Conservation (phyloP, 2,113 vertebrate species). For the Nibea coibor region DNA sequence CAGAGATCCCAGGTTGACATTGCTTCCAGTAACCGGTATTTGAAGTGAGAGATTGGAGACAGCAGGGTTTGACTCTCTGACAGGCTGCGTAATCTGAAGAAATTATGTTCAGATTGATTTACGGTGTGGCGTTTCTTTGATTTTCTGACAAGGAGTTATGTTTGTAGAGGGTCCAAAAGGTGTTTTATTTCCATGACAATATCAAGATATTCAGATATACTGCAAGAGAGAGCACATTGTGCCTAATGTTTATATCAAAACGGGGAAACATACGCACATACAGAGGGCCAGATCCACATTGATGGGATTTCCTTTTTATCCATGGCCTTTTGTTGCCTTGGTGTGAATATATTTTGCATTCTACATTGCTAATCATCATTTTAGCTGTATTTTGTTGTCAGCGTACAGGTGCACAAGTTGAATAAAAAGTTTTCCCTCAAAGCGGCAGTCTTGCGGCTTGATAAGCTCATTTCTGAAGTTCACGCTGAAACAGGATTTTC, state of each 20-base stretch:
- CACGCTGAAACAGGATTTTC: conserved; percentile 35
- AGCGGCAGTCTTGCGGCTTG: conserved; percentile 7
- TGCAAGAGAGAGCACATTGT: neutral
- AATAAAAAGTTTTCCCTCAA: neutral
- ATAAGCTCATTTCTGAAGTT: conserved; percentile 33
- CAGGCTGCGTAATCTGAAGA: conserved; percentile 21
- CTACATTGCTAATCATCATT: neutral
- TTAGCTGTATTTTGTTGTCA: neutral
- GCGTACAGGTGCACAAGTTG: neutral
- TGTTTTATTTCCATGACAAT: conserved; percentile 17
- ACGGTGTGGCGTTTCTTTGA: neutral
- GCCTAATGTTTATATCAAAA: neutral
- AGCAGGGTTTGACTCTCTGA: conserved; percentile 10
- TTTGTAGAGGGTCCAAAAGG: conserved; percentile 24
- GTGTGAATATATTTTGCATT: neutral
- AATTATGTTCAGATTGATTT: conserved; percentile 18
- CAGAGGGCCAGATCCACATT: neutral
- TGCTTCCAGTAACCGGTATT: conserved; percentile 46
- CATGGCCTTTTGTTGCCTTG: neutral
- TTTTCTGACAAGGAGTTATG: neutral
- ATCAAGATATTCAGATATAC: conserved; percentile 7
- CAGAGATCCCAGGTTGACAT: conserved; percentile 57
- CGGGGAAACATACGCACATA: neutral
- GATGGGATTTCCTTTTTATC: neutral
- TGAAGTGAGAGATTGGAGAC: conserved; percentile 58